A percentile compares a stretch with the other conserved stretches of the same genome.
Evolutionary conservation across 1,140 invertebrate species (phyloP).

Genomic region (Archivesica marissinica): DNA sequence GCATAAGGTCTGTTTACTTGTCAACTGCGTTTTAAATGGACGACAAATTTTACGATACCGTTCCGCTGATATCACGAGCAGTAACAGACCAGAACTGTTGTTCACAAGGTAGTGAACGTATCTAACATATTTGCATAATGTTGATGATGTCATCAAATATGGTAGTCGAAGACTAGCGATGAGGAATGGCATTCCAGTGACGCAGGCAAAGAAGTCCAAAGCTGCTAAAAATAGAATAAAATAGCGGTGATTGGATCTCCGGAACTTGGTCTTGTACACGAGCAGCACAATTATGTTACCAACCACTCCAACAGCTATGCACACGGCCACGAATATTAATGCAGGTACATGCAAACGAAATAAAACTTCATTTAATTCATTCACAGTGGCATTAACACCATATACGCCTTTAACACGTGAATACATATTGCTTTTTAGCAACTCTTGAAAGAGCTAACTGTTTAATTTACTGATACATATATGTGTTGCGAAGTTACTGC

Average conservation of each 20-base stretch:
- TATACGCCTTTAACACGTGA: background rate
- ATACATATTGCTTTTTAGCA: background rate
- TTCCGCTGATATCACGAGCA: conserved; percentile 46
- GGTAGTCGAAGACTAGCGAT: conserved; percentile 44
- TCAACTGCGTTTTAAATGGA: conserved; percentile 50
- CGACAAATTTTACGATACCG: conserved; percentile 49
- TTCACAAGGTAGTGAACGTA: conserved; percentile 51
- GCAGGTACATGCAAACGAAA: conserved; percentile 44
- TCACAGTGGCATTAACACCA: conserved; percentile 22
- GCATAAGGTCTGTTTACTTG: conserved; percentile 11
- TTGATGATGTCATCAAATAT: conserved; percentile 50
- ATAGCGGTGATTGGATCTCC: conserved; percentile 39
- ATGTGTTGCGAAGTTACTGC: too few relatives aligned
- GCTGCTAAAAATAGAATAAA: conserved; percentile 56
- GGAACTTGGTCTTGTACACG: conserved; percentile 49
- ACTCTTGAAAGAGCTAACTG: too few relatives aligned
- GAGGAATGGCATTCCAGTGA: conserved; percentile 39
- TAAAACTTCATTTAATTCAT: conserved; percentile 47
- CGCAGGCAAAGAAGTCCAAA: conserved; percentile 40
- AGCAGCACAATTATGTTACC: conserved; percentile 45
- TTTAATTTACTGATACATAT: too few relatives aligned
- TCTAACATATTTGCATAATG: conserved; percentile 41
- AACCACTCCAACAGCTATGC: conserved; percentile 34
- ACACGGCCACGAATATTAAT: conserved; percentile 18
- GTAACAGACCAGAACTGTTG: conserved; percentile 47